A percentile compares a stretch with the other conserved stretches of the same genome.
Conservation (phyloP, 1,140 invertebrate genomes). For the Acromyrmex echinatior region DNA sequence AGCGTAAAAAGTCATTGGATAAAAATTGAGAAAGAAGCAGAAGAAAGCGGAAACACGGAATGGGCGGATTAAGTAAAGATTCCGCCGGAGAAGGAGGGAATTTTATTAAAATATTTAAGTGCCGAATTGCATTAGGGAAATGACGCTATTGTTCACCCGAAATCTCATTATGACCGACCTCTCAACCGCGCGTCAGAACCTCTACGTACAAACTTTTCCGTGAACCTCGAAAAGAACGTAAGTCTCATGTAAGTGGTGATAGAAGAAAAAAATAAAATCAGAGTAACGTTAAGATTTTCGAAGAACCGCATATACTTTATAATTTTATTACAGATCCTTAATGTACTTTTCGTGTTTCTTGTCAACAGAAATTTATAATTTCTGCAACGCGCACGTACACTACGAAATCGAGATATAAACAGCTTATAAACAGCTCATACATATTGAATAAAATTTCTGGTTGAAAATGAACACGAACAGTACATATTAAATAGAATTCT, state of each 20-base stretch:
- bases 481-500: no score
- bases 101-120: constrained; percentile 85
- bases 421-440: neutral
- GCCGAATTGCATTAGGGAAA: constrained; percentile 83
- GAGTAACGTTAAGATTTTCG: constrained; percentile 60
- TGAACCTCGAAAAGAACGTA: constrained; percentile 65
- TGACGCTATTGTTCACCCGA: constrained; percentile 81
- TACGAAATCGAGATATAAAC: no score
- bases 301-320: constrained; percentile 46
- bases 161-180: constrained; percentile 79
- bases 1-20: constrained; percentile 60
- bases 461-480: no score
- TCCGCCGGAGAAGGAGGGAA: constrained; percentile 66
- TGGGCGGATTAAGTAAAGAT: constrained; percentile 71
- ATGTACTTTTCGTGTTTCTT: constrained; percentile 65
- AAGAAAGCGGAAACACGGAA: constrained; percentile 55
- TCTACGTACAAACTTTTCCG: constrained; percentile 69
- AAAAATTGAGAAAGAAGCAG: constrained; percentile 7
- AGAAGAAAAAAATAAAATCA: constrained; percentile 3
- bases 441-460: neutral
- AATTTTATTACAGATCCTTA: constrained; percentile 31
- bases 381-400: neutral
- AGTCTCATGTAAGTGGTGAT: constrained; percentile 17
- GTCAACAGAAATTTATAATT: constrained; percentile 37
- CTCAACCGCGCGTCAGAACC: constrained; percentile 64